These are phyloP conservation scores for Leptatherina wallacei DNA, from an alignment of 2,797 vertebrate species.

Conservation along the genomic window DNA sequence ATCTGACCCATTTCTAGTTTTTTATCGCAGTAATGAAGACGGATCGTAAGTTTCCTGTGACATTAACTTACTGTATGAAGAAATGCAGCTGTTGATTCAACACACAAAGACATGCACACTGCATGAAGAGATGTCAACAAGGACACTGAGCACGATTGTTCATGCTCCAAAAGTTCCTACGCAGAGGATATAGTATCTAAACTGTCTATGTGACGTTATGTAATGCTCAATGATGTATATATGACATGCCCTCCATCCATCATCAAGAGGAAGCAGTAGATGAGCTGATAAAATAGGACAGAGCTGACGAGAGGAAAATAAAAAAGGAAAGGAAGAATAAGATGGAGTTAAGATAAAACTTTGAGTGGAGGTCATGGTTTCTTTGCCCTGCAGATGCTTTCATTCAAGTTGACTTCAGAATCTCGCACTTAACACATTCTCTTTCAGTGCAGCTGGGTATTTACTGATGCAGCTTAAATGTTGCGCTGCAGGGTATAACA, in stretches of 20 bases:
- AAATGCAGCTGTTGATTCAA: slow-evolving; percentile 6
- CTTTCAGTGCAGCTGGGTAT: slow-evolving; percentile 69
- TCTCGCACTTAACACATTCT: slow-evolving; percentile 60
- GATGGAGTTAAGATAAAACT: slow-evolving; percentile 58
- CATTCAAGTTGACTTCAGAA: slow-evolving; percentile 61
- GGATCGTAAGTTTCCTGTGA: slow-evolving; percentile 85
- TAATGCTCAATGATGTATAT: slow-evolving; percentile 42
- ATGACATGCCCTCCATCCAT: slow-evolving; percentile 27
- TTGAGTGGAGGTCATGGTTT: slow-evolving; percentile 40
- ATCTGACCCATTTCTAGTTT: slow-evolving; percentile 93
- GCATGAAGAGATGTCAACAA: slow-evolving; percentile 21
- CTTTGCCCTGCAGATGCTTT: slow-evolving; percentile 67
- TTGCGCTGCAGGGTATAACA: slow-evolving; percentile 51
- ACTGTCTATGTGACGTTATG: slow-evolving; percentile 45
- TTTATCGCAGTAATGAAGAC: slow-evolving; percentile 93
- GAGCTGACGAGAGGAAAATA: slow-evolving; percentile 42
- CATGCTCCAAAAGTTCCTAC: slow-evolving; percentile 63
- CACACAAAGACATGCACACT: neutral
- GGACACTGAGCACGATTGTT: slow-evolving; percentile 33
- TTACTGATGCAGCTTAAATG: slow-evolving; percentile 74
- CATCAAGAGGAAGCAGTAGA: slow-evolving; percentile 25
- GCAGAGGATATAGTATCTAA: slow-evolving; percentile 30
- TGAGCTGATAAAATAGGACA: slow-evolving; percentile 51
- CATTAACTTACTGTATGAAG: slow-evolving; percentile 14
- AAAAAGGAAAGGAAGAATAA: slow-evolving; percentile 27